A percentile compares a stretch with the other conserved stretches of the same genome.
Conservation (phyloP, 2,113 vertebrate genomes). For the Ochotona curzoniae region DNA sequence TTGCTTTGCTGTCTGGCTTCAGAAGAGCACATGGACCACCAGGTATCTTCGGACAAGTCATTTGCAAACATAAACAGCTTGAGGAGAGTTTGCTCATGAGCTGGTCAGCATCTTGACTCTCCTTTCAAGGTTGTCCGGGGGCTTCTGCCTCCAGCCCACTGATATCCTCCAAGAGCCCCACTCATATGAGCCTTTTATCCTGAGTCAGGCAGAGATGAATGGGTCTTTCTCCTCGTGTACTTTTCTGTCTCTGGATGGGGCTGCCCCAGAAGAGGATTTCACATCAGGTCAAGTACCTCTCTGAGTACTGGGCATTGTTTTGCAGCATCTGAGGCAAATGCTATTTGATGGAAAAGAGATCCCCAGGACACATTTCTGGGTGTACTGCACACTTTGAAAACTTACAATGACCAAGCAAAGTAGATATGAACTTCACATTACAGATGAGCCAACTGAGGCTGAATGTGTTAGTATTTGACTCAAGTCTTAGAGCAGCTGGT, state of each 20-base stretch:
- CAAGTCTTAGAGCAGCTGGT: not conserved
- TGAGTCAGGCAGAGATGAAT: not conserved
- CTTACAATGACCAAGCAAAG: not conserved
- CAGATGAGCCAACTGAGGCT: not conserved
- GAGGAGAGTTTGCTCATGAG: not conserved
- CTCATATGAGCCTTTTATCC: not conserved
- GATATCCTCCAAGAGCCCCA: not conserved
- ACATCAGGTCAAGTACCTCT: not conserved
- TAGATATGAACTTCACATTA: not conserved
- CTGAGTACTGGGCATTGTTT: too few species aligned
- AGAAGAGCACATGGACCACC: not conserved
- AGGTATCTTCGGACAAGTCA: not conserved
- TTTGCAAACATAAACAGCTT: constrained; percentile 6
- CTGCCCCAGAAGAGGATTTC: not conserved
- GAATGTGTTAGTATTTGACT: not conserved
- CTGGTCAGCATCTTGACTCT: too few species aligned
- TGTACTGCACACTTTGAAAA: not conserved
- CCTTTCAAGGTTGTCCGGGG: not conserved
- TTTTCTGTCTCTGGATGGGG: not conserved
- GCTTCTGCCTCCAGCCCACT: not conserved
- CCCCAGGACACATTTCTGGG: not conserved
- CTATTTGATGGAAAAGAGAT: not conserved
- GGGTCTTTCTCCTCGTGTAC: not conserved
- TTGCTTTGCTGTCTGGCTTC: not conserved
- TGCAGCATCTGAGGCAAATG: not conserved